Conservation (phyloP, 2,888 invertebrate species). For the Heteropelma amictum region DNA sequence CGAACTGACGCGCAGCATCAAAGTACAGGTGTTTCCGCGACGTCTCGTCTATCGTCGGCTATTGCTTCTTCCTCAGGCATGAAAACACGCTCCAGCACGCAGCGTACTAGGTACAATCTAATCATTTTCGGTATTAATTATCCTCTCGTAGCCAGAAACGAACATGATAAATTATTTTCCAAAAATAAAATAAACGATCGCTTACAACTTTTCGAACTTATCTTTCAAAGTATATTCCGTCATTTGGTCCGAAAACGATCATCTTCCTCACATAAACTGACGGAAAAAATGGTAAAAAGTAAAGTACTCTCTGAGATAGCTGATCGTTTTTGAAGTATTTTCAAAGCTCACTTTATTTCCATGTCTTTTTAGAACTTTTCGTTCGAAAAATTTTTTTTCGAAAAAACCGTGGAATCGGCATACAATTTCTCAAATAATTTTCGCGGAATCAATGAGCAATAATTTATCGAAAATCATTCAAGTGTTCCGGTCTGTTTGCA, state of each 20-base stretch:
- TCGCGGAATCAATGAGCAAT: background rate
- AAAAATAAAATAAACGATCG: background rate
- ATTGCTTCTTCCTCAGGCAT: slow-evolving; percentile 57
- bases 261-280: too few relatives aligned
- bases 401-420: too few relatives aligned
- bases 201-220: background rate
- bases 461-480: background rate
- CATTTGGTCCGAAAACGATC: background rate
- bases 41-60: slow-evolving; percentile 55
- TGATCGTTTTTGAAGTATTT: too few relatives aligned
- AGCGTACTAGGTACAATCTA: slow-evolving; percentile 53
- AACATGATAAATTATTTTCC: background rate
- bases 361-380: too few relatives aligned
- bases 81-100: slow-evolving; percentile 57
- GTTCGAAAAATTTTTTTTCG: too few relatives aligned
- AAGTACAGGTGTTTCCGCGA: slow-evolving; percentile 60
- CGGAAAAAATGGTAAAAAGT: too few relatives aligned
- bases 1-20: slow-evolving; percentile 55
- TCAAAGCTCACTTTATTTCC: too few relatives aligned
- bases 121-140: slow-evolving; percentile 13
- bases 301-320: too few relatives aligned
- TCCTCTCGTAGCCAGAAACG: background rate
- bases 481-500: background rate
- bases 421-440: too few relatives aligned
- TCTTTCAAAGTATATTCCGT: background rate